Percentiles rank a stretch among this genome's conserved stretches.
Conservation (phyloP, 2,113 vertebrate genomes). For the Poeciliopsis turrubarensis region DNA sequence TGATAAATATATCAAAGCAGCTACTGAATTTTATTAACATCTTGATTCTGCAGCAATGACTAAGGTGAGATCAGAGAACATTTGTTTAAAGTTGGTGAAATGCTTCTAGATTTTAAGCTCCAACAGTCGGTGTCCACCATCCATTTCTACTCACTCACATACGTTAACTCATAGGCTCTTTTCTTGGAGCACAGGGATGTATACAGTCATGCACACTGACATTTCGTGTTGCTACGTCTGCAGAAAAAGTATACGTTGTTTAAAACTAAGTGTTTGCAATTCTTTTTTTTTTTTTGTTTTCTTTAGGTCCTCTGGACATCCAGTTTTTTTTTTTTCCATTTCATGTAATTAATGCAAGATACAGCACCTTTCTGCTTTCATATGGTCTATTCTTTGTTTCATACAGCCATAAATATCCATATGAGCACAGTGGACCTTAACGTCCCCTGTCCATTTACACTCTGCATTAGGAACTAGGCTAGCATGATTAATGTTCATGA, state of each 20-base stretch:
- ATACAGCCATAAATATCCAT: constrained; percentile 6
- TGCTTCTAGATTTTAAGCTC: background rate
- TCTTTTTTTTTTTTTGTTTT: background rate
- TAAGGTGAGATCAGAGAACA: background rate
- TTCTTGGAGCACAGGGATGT: background rate
- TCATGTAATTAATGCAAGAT: constrained; percentile 16
- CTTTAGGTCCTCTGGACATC: background rate
- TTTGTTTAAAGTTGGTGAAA: background rate
- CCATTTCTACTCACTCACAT: background rate
- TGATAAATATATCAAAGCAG: background rate
- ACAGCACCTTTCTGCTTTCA: background rate
- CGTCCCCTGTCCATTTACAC: constrained; percentile 29
- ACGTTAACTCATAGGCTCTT: background rate
- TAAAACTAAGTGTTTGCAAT: background rate
- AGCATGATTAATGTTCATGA: constrained; percentile 70
- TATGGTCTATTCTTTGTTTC: background rate
- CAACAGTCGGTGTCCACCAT: background rate
- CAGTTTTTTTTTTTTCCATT: constrained; percentile 2
- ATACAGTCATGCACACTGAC: background rate
- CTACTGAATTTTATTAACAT: background rate
- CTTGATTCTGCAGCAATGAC: background rate
- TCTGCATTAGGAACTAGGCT: constrained; percentile 60
- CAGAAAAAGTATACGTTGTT: background rate
- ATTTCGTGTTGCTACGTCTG: background rate
- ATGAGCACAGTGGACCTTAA: constrained; percentile 8